A percentile compares a stretch with the other conserved stretches of the same genome.
Evolutionary conservation across 2,888 invertebrate species (phyloP).

Genomic region (Apeira syringaria): DNA sequence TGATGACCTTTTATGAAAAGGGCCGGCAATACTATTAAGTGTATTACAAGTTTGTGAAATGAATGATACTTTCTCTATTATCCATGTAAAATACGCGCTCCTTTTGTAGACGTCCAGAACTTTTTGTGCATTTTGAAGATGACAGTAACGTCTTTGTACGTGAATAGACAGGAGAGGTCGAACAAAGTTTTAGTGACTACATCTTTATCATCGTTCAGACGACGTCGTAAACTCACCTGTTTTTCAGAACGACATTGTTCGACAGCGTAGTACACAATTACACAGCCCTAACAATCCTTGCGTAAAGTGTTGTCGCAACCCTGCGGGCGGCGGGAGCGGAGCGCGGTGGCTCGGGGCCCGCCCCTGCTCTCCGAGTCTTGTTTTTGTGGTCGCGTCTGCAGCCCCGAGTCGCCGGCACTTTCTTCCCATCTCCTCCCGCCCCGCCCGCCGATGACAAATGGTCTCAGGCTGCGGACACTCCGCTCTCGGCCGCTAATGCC

Average conservation of each 20-base stretch:
- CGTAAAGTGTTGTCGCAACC: conserved; percentile 49
- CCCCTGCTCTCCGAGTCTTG: conserved; percentile 72
- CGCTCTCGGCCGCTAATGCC: conserved; percentile 69
- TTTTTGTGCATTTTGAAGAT: too few relatives aligned
- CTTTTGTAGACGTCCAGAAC: too few relatives aligned
- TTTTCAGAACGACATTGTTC: conserved; percentile 41
- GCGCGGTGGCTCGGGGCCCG: conserved; percentile 62
- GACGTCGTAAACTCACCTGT: conserved; percentile 26
- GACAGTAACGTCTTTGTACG: too few relatives aligned
- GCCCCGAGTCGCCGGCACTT: conserved; percentile 72
- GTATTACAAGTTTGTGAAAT: not conserved
- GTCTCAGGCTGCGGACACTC: conserved; percentile 61
- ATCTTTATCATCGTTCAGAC: conserved; percentile 24
- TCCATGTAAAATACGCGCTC: too few relatives aligned
- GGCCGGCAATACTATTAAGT: not conserved
- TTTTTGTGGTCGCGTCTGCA: conserved; percentile 82
- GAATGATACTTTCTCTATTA: too few relatives aligned
- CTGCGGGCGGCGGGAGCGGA: conserved; percentile 57
- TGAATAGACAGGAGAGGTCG: not conserved
- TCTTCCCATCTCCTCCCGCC: conserved; percentile 58
- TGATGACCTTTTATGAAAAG: not conserved
- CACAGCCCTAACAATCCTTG: conserved; percentile 42
- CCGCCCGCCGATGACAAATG: conserved; percentile 78
- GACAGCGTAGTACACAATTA: conserved; percentile 41
- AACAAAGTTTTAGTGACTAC: conserved; percentile 19